Evolutionary conservation across 2,797 vertebrate genomes (phyloP).

Genomic region (Micrastur ruficollis): DNA sequence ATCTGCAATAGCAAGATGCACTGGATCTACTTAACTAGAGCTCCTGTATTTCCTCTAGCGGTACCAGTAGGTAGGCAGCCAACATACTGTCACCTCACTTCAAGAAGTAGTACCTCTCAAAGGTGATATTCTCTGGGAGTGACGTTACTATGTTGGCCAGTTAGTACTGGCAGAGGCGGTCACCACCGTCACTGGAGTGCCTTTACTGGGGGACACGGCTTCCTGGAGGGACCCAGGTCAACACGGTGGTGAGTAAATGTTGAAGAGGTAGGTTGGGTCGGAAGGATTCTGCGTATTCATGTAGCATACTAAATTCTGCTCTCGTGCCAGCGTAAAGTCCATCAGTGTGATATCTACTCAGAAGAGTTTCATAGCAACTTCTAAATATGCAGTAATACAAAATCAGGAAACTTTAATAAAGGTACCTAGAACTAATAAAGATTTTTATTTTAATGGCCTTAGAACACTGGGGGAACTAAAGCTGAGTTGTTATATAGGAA

Average conservation of each 20-base stretch:
- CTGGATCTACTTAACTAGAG: constrained; percentile 27
- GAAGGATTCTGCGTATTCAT: constrained; percentile 49
- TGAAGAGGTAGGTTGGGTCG: constrained; percentile 71
- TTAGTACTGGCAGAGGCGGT: constrained; percentile 45
- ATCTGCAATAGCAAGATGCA: neutral
- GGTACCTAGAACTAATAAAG: constrained; percentile 14
- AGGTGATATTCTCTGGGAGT: constrained; percentile 62
- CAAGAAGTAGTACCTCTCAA: constrained; percentile 52
- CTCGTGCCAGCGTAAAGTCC: neutral
- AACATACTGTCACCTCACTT: constrained; percentile 65
- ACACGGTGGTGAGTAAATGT: constrained; percentile 69
- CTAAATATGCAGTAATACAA: constrained; percentile 21
- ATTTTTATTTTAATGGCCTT: constrained; percentile 26
- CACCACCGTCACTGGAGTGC: constrained; percentile 54
- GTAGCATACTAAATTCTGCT: constrained; percentile 43
- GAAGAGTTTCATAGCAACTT: neutral
- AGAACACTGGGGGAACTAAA: constrained; percentile 50
- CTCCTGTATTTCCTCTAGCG: neutral
- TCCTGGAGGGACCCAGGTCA: constrained; percentile 64
- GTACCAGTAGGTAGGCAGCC: constrained; percentile 37
- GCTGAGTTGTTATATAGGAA: constrained; percentile 45
- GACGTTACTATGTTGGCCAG: constrained; percentile 53
- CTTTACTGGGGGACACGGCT: constrained; percentile 63
- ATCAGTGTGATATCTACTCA: neutral
- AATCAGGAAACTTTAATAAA: constrained; percentile 18